Evolutionary conservation across 2,113 vertebrate genomes (phyloP).

Genomic region (Dendropsophus ebraccatus): DNA sequence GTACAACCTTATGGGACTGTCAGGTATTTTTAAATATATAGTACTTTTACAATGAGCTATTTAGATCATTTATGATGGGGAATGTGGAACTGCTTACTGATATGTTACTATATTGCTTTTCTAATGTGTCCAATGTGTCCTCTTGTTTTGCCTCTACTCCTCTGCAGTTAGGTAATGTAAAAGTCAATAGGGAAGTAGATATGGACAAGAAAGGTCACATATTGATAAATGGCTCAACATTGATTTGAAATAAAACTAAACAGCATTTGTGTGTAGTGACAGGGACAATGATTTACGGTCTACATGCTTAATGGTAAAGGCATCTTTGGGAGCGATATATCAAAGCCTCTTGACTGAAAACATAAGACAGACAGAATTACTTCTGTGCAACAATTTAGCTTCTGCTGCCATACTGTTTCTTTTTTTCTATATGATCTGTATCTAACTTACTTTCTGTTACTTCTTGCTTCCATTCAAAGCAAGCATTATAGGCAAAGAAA

Average conservation of each 20-base stretch:
- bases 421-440: neutral
- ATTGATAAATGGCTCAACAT: constrained; percentile 55
- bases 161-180: constrained; percentile 39
- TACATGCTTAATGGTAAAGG: constrained; percentile 47
- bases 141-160: neutral
- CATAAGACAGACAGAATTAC: neutral
- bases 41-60: neutral
- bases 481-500: neutral
- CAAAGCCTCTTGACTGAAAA: constrained; percentile 26
- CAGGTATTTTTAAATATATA: neutral
- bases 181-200: constrained; percentile 50
- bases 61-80: neutral
- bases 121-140: constrained; percentile 12
- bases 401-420: neutral
- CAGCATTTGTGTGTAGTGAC: constrained; percentile 51
- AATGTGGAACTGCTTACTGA: neutral
- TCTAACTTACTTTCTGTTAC: neutral
- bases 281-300: constrained; percentile 50
- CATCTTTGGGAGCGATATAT: constrained; percentile 36
- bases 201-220: constrained; percentile 54
- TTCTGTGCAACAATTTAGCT: neutral
- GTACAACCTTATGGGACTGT: neutral
- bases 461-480: neutral
- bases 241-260: constrained; percentile 57
- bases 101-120: neutral